A percentile compares a stretch with the other conserved stretches of the same genome.
Conservation (phyloP, 1,140 invertebrate genomes). For the Maniola jurtina region DNA sequence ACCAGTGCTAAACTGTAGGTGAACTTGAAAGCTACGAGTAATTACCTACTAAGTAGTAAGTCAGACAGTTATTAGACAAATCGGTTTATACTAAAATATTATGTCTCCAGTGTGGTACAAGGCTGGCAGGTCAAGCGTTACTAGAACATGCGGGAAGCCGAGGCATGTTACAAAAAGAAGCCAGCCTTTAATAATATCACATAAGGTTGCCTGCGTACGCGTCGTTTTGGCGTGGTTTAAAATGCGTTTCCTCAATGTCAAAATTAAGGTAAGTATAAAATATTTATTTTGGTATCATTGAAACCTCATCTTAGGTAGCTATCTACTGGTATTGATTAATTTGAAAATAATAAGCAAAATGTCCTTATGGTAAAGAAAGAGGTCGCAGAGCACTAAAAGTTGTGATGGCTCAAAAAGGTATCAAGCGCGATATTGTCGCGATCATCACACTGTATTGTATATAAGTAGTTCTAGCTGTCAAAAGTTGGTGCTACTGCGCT, state of each 20-base stretch:
- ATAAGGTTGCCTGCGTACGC: slow-evolving; percentile 17
- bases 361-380: no score
- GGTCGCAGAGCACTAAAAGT: no score
- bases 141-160: slow-evolving; percentile 30
- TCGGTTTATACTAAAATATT: not conserved
- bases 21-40: not conserved
- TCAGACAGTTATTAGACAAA: not conserved
- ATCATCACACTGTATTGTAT: no score
- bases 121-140: slow-evolving; percentile 43
- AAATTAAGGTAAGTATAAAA: not conserved
- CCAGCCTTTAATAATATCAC: slow-evolving; percentile 20
- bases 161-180: slow-evolving; percentile 28
- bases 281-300: not conserved
- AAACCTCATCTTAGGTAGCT: no score
- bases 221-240: slow-evolving; percentile 22
- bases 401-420: no score
- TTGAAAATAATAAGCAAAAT: no score
- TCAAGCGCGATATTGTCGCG: no score
- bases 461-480: no score
- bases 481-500: no score
- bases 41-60: not conserved
- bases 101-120: slow-evolving; percentile 29
- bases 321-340: no score
- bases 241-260: not conserved
- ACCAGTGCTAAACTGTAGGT: not conserved